Base-by-base conservation (phyloP, 2,113 vertebrate species). In the Ameiurus melas region DNA sequence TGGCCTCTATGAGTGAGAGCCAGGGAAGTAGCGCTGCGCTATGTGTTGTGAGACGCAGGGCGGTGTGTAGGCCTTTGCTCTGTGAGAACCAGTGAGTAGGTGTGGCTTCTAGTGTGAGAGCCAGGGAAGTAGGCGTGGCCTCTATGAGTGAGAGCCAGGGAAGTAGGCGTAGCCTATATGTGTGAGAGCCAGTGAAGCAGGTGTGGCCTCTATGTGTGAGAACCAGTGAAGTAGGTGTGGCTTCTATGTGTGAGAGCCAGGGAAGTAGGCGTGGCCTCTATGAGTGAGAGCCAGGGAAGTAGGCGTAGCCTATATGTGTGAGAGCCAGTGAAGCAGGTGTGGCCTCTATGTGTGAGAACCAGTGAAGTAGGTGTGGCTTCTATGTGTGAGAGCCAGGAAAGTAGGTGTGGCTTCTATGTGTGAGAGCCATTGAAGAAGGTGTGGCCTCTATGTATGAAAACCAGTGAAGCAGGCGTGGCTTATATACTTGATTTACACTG, bases 401-500 rank as follows among this genome's bases (percentile, higher is more conserved):
- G 30, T 36, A 14, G 68, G 68, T 8, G 68, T 71, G 16, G 68
- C 68, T 6, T 36, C 16, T 17, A 9, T n/a, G 25, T 2, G 5
- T 47, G 43, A 47, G 43, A 7, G 43, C 43, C 43, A 47, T 5
- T 47, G 43, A 47, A 47, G 43, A 7, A 47, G 43, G 43, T 5
- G 5, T 47, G 6, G 43, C 43, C 6, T 7, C 43, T 62, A 25
- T 25, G 20, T 27, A 2, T 62, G 5, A 62, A 1, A 25, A 0
- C 9, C 5, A 25, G 5, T 25, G 1, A 62, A 27, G 60, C 0
- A 25, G 60, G 60, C 2, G 22, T 51, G 9, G 47, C 9, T 0
- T 51, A 1, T 51, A 51, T 51, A 1, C 1, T 1, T 51, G 9
- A 51, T 1, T 1, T 1, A 8, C 47, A 51, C 0, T 10, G 8